Conservation (phyloP, 30 jellyfish, hydroid and myxozoan species). For the Catostylus mosaicus region DNA sequence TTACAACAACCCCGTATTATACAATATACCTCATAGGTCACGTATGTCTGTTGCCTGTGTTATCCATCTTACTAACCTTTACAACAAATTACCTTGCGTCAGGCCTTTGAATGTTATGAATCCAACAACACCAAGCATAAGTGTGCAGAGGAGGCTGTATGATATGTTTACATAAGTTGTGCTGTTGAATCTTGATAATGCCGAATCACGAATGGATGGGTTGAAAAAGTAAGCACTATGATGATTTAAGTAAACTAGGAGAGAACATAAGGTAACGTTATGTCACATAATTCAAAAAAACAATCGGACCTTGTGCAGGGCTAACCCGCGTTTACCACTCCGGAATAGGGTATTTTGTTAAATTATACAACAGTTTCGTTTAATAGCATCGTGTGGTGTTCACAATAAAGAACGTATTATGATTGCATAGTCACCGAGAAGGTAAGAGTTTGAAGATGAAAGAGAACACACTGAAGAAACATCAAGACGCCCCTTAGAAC, state of each 20-base stretch:
- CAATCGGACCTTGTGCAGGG: neutral
- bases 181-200: slow-evolving; percentile 48
- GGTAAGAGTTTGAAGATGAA: no score
- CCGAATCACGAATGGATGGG: slow-evolving; percentile 50
- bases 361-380: neutral
- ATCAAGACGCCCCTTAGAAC: no score
- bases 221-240: slow-evolving; percentile 59
- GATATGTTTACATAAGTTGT: slow-evolving; percentile 75
- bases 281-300: neutral
- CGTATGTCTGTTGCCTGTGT: no score
- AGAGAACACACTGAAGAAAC: no score
- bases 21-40: no score
- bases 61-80: neutral
- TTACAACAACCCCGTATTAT: no score
- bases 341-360: neutral
- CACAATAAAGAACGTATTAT: no score
- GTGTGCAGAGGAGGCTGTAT: slow-evolving; percentile 73
- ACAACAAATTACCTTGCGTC: slow-evolving; percentile 61
- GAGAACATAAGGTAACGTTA: neutral
- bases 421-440: no score
- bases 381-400: no score
- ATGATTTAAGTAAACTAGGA: slow-evolving; percentile 50
- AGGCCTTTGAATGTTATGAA: slow-evolving; percentile 78
- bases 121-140: slow-evolving; percentile 73
- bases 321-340: neutral